Conservation (phyloP, 2,113 vertebrate genomes). For the Podarcis raffonei region DNA sequence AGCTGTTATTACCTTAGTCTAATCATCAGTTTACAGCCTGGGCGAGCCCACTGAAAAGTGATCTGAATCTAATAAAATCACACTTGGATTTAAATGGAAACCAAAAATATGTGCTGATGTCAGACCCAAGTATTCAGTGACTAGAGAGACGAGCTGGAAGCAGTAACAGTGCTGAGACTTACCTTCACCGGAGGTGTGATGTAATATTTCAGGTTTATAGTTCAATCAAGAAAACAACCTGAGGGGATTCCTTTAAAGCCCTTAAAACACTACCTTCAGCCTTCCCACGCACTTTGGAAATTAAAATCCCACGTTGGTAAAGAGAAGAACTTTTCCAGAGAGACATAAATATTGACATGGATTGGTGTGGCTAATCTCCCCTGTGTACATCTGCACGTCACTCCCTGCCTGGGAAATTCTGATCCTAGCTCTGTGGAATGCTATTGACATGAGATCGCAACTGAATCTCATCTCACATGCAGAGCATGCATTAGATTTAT, state of each 20-base stretch:
- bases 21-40: slow-evolving; percentile 58
- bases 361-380: slow-evolving; percentile 11
- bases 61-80: slow-evolving; percentile 56
- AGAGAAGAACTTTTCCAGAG: neutral
- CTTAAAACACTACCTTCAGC: slow-evolving; percentile 11
- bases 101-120: slow-evolving; percentile 45
- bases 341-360: slow-evolving; percentile 30
- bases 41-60: slow-evolving; percentile 41
- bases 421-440: neutral
- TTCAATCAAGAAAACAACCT: slow-evolving; percentile 7
- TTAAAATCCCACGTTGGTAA: neutral
- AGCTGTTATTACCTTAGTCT: slow-evolving; percentile 44
- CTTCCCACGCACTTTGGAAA: slow-evolving; percentile 16
- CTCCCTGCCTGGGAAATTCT: neutral
- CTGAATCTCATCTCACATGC: neutral
- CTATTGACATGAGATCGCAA: neutral
- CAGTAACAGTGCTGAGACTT: neutral
- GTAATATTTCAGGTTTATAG: slow-evolving; percentile 19
- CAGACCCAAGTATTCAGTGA: neutral
- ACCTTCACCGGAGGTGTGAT: neutral
- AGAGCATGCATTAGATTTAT: neutral
- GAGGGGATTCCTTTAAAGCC: slow-evolving; percentile 19
- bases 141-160: neutral
- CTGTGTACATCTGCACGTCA: neutral
- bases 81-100: slow-evolving; percentile 53